Evolutionary conservation across 2,888 invertebrate species (phyloP), one percentile per base, ranked within the genome.

Genomic region (Pristionchus japonicus): DNA sequence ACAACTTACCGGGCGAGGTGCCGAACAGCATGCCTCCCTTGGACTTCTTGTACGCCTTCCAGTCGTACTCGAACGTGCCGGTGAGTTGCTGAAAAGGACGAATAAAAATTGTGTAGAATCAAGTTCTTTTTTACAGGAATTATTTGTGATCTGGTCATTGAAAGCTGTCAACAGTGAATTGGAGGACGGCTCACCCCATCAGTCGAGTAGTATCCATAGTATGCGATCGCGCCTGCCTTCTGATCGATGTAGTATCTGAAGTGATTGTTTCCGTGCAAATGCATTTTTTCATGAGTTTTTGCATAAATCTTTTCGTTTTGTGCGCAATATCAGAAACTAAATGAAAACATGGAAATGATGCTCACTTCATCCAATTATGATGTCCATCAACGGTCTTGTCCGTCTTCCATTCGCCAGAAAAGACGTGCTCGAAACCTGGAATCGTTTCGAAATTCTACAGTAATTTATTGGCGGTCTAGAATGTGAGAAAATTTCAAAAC

Each of bases 391-490:
- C 89, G 13, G 87, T 89, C 17, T 70, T 88, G 7, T 89, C 88
- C 70, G n/a, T n/a, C n/a, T 92, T 91, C 89, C 90, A 90, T 86
- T 94, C 94, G 23, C 94, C 94, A 43, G 91, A 91, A 90, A 93
- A 94, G 70, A 94, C 94, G 89, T 94, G 94, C 89, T 94, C 94
- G 90, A 91, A 94, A n/a, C 94, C 93, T 92, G 70, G 85, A 90
- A 86, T 85, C 0, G 3, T 27, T 31, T 31, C 27, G 17, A 20
- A 37, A 70, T 13, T 67, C 1, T 67, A 67, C n/a, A n/a, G n/a
- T 74, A n/a, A 74, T 27, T 64, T 13, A n/a, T n/a, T n/a, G n/a
- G n/a, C n/a, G n/a, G n/a, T n/a, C n/a, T n/a, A n/a, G n/a, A n/a
- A n/a, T n/a, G n/a, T n/a, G n/a, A n/a, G n/a, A n/a, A n/a, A n/a